These are phyloP conservation scores for Caenorhabditis sulstoni DNA, from an alignment of 2,888 invertebrate genomes.

Conservation along the genomic window DNA sequence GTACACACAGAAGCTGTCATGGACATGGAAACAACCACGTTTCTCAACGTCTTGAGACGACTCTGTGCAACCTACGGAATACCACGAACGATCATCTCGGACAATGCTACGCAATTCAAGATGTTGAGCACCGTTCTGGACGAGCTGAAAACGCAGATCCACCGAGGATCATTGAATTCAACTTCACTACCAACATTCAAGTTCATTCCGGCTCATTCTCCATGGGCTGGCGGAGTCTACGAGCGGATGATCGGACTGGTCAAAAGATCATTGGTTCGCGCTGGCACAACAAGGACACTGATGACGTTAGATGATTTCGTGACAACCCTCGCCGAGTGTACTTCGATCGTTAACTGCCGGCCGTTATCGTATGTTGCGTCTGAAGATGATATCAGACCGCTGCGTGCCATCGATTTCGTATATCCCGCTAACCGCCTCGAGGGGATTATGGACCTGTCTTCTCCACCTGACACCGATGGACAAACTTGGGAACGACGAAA, in stretches of 20 bases:
- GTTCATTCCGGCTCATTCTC: slow-evolving; percentile 73
- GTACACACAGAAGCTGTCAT: not conserved
- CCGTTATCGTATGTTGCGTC: not conserved
- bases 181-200: slow-evolving; percentile 70
- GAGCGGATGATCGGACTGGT: slow-evolving; percentile 80
- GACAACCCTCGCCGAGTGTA: slow-evolving; percentile 1
- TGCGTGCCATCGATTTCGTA: slow-evolving; percentile 3
- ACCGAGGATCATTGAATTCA: no score
- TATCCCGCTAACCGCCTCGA: not conserved
- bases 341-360: slow-evolving; percentile 1
- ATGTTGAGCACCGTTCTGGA: not conserved
- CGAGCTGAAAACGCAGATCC: not conserved
- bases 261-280: not conserved
- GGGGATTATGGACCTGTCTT: no score
- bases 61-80: slow-evolving; percentile 18
- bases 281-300: slow-evolving; percentile 6
- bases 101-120: slow-evolving; percentile 24
- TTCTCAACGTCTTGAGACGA: slow-evolving; percentile 22
- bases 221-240: slow-evolving; percentile 82
- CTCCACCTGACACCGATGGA: not conserved
- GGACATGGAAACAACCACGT: not conserved
- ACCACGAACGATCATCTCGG: slow-evolving; percentile 6
- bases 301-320: not conserved
- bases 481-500: not conserved
- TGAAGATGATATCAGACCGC: slow-evolving; percentile 5